These are phyloP conservation scores for Parnassius glacialis DNA, from an alignment of 2,888 invertebrate genomes.

Conservation along the genomic window DNA sequence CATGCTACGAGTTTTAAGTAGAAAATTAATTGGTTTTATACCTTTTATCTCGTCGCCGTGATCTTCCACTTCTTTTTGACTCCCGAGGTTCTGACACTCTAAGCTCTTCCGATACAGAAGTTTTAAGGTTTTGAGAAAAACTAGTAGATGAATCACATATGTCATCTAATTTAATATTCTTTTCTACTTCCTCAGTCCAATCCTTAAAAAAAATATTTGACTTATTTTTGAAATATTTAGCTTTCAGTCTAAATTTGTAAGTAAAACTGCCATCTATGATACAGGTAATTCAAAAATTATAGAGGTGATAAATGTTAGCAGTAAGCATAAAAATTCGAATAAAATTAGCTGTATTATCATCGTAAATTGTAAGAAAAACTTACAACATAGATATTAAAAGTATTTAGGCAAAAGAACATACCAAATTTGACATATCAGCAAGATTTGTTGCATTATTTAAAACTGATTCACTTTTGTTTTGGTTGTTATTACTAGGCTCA, in stretches of 20 bases:
- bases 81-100: conserved; percentile 55
- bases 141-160: conserved; percentile 60
- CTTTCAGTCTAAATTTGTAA: too few relatives aligned
- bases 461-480: conserved; percentile 61
- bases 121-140: conserved; percentile 58
- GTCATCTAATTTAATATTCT: conserved; percentile 70
- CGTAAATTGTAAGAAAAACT: too few relatives aligned
- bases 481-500: conserved; percentile 45
- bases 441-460: conserved; percentile 64
- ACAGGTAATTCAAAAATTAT: too few relatives aligned
- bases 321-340: too few relatives aligned
- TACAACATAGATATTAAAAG: too few relatives aligned
- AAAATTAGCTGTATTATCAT: too few relatives aligned
- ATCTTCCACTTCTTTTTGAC: conserved; percentile 59
- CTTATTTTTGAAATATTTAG: too few relatives aligned
- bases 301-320: too few relatives aligned
- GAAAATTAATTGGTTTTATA: conserved; percentile 1
- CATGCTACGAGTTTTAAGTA: background rate
- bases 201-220: conserved; percentile 47
- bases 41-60: conserved; percentile 69
- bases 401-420: conserved; percentile 37
- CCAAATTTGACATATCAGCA: conserved; percentile 69
- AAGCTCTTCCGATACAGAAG: conserved; percentile 51
- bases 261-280: too few relatives aligned
- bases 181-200: conserved; percentile 78